Conservation (phyloP, 2,888 invertebrate genomes). For the Cheilosia pagana region DNA sequence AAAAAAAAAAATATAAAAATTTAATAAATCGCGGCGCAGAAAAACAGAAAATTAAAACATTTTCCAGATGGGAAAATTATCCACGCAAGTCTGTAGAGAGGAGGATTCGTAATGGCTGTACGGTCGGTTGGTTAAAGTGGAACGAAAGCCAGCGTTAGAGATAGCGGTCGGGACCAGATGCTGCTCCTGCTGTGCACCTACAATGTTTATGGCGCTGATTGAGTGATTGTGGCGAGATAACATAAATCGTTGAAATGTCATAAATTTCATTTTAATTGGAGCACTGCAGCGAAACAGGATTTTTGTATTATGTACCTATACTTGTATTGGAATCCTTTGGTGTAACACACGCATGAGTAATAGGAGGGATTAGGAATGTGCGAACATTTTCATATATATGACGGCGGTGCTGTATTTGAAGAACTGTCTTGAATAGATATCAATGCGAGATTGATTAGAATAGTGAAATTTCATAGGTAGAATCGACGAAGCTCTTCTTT, state of each 20-base stretch:
- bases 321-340: slow-evolving; percentile 65
- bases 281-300: slow-evolving; percentile 31
- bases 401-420: too few species aligned
- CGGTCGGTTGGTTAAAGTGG: slow-evolving; percentile 46
- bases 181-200: slow-evolving; percentile 69
- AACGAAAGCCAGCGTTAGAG: slow-evolving; percentile 51
- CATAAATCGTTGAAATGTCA: slow-evolving; percentile 73
- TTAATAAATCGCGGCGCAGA: slow-evolving; percentile 37
- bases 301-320: slow-evolving; percentile 5
- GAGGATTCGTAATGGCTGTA: slow-evolving; percentile 55
- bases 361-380: neutral
- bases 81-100: slow-evolving; percentile 41
- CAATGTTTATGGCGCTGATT: slow-evolving; percentile 70
- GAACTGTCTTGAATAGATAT: too few species aligned
- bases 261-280: slow-evolving; percentile 75
- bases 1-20: slow-evolving; percentile 26
- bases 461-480: too few species aligned
- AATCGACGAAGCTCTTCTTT: too few species aligned
- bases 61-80: slow-evolving; percentile 72
- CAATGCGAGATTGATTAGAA: too few species aligned
- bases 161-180: slow-evolving; percentile 65
- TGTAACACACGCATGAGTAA: neutral
- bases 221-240: slow-evolving; percentile 72
- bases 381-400: too few species aligned
- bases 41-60: slow-evolving; percentile 72